Evolutionary conservation across 2,797 vertebrate species (phyloP), one percentile per base, ranked within the genome.

Genomic region (Helicolenus hilgendorfi): DNA sequence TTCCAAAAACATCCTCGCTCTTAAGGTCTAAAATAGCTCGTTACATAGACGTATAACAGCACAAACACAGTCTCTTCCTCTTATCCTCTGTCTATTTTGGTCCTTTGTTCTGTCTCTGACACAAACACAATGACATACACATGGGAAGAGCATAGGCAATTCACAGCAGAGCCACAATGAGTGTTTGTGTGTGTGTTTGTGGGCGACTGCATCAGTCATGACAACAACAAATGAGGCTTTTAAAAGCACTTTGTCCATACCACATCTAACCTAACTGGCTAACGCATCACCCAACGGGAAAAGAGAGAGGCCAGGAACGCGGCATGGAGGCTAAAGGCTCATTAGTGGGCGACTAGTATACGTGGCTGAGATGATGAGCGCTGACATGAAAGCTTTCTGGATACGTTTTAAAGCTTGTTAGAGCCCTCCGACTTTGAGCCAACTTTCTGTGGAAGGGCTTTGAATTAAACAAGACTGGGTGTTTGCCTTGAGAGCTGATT

Each of bases 381-480:
- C 29, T 55, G 83, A 81, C 88, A 91, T 62, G 60, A 89, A 89
- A 91, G 90, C 80, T 77, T 69, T 73, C 60, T 24, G 70, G 79
- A 22, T n/a, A 62, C 36, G 70, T 89, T 92, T 88, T 74, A 59
- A 72, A 89, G 79, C 85, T 90, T 74, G 86, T 93, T 87, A 87
- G 74, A 82, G 74, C 38, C 58, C 64, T 75, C 53, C 4, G 53
- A 80, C 80, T 89, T 71, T 68, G 20, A 89, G 81, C 41, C 77
- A 75, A 82, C 83, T 79, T 81, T 89, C 73, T 38, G 81, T 74
- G 29, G 64, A 86, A 73, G 26, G 60, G 55, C 86, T 95, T 94
- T 93, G 91, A 92, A 91, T 92, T 90, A 92, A 91, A 89, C 63
- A 55, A 65, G 76, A 79, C 81, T 84, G 67, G 35, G 56, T 76